Percentiles rank a stretch among this genome's conserved stretches.
phyloP scores from a whole-genome alignment of 2,113 vertebrate species.

The Nothocercus julius region DNA sequence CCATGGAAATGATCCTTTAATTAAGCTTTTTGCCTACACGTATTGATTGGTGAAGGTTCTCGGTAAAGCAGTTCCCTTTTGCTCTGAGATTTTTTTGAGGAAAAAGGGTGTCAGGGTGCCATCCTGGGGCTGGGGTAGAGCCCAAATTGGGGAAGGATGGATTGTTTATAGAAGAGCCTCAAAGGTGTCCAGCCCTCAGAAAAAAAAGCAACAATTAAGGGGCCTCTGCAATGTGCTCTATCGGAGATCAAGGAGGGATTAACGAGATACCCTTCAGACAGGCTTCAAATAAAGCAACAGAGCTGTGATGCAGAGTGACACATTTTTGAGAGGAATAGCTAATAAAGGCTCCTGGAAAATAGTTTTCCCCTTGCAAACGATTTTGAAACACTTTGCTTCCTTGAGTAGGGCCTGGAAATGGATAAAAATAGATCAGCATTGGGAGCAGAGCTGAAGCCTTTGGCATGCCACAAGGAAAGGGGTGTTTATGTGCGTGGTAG shows the following conservation, averaged over 20 bases:
- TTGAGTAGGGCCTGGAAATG: not conserved
- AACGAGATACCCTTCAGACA: not conserved
- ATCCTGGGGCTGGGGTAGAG: not conserved
- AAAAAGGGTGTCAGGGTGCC: not conserved
- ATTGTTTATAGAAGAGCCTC: not conserved
- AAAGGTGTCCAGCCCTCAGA: not conserved
- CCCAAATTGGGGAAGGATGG: not conserved
- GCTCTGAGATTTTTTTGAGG: not conserved
- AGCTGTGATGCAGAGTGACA: not conserved
- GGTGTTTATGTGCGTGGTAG: not conserved
- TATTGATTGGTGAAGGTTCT: not conserved
- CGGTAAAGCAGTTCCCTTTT: not conserved
- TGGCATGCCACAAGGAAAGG: not conserved
- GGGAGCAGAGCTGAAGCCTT: fast-evolving
- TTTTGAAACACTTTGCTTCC: not conserved
- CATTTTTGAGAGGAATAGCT: not conserved
- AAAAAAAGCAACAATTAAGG: not conserved
- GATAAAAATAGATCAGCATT: not conserved
- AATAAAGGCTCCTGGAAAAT: slow-evolving; percentile 2
- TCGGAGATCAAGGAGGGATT: not conserved
- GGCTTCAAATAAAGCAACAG: not conserved
- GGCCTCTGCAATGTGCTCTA: not conserved
- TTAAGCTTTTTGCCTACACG: not conserved
- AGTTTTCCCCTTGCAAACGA: not conserved
- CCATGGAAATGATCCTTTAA: not conserved